Percentiles rank a stretch among this genome's conserved stretches.
These are phyloP conservation scores for Meganola albula DNA, from an alignment of 2,888 invertebrate species.

Conservation along the genomic window DNA sequence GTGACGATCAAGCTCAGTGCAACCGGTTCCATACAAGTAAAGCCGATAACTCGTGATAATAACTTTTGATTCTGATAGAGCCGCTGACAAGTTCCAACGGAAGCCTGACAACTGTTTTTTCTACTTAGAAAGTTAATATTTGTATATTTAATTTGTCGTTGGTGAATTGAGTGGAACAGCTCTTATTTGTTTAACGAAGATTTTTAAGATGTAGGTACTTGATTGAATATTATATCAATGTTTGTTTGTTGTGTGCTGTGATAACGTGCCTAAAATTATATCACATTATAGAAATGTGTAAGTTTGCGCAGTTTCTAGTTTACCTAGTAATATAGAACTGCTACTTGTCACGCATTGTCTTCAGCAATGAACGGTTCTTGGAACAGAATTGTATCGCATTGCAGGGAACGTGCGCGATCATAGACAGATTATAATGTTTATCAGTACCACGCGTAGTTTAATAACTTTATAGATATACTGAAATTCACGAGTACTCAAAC, in stretches of 20 bases:
- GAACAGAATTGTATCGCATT: no score
- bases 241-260: no score
- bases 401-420: constrained; percentile 23
- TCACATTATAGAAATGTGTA: constrained; percentile 15
- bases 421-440: no score
- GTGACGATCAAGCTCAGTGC: constrained; percentile 43
- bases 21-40: constrained; percentile 64
- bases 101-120: constrained; percentile 12
- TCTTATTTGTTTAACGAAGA: no score
- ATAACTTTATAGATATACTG: no score
- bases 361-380: constrained; percentile 27
- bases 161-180: no score
- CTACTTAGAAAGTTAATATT: constrained; percentile 10
- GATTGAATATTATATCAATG: no score
- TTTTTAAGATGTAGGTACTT: no score
- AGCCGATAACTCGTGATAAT: constrained; percentile 48
- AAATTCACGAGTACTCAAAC: no score
- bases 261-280: constrained; percentile 19
- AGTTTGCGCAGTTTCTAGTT: no score
- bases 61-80: constrained; percentile 36
- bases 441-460: no score
- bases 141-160: no score
- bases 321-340: constrained; percentile 15
- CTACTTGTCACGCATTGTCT: constrained; percentile 30
- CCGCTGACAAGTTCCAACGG: constrained; percentile 13